phyloP scores from a whole-genome alignment of 1,140 invertebrate genomes.

The Bombus turneri region DNA sequence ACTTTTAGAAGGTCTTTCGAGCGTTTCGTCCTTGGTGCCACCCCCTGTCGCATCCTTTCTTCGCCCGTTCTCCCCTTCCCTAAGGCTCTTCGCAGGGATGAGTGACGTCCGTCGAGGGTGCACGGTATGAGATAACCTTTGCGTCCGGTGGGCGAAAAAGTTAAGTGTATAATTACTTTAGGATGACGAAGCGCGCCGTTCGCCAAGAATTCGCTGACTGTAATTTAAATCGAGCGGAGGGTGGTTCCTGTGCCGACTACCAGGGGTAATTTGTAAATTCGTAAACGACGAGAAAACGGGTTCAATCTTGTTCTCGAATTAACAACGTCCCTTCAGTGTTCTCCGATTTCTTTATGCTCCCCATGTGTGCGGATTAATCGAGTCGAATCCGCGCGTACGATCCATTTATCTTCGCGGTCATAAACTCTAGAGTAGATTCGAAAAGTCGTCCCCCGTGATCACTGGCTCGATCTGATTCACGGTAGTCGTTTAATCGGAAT shows the following conservation, averaged over 20 bases:
- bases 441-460: background rate
- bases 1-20: slow-evolving; percentile 73
- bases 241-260: background rate
- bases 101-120: slow-evolving; percentile 61
- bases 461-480: background rate
- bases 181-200: slow-evolving; percentile 74
- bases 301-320: background rate
- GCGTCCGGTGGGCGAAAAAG: slow-evolving; percentile 73
- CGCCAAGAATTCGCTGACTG: slow-evolving; percentile 68
- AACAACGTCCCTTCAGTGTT: background rate
- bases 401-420: slow-evolving; percentile 1
- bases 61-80: slow-evolving; percentile 42
- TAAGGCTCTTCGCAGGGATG: slow-evolving; percentile 34
- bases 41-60: background rate
- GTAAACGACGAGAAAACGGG: background rate
- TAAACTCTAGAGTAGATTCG: background rate
- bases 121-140: slow-evolving; percentile 74
- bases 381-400: background rate
- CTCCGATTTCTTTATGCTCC: background rate
- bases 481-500: slow-evolving; percentile 15
- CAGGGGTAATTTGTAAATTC: slow-evolving; percentile 32
- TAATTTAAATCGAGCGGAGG: slow-evolving; percentile 60
- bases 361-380: background rate
- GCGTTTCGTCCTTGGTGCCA: slow-evolving; percentile 65
- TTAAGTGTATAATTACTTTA: slow-evolving; percentile 79